These are phyloP conservation scores for Micromesistius poutassou DNA, from an alignment of 2,797 vertebrate species.

Conservation along the genomic window DNA sequence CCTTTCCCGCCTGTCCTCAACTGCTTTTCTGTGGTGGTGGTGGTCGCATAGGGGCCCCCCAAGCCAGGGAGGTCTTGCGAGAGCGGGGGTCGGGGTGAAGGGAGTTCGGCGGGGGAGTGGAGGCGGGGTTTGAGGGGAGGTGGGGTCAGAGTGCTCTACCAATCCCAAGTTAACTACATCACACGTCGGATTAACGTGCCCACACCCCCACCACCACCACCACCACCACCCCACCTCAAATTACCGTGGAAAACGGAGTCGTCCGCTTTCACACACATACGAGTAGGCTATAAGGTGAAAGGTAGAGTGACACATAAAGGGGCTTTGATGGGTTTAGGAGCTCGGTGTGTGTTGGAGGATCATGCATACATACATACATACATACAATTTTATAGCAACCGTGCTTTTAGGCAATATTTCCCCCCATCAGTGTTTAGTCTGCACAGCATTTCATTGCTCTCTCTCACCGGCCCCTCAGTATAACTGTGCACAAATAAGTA, in stretches of 20 bases:
- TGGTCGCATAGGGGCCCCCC: slow-evolving; percentile 42
- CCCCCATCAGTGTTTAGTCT: background rate
- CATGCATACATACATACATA: background rate
- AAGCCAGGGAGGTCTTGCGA: background rate
- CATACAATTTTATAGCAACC: background rate
- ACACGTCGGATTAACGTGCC: slow-evolving; percentile 61
- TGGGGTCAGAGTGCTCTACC: slow-evolving; percentile 43
- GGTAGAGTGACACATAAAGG: background rate
- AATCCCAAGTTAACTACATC: slow-evolving; percentile 70
- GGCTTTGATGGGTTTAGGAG: background rate
- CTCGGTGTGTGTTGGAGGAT: background rate
- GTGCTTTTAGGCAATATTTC: background rate
- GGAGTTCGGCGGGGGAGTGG: background rate
- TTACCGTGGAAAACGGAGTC: slow-evolving; percentile 56
- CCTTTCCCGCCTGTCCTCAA: slow-evolving; percentile 40
- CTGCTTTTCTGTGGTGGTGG: slow-evolving; percentile 18
- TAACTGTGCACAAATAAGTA: background rate
- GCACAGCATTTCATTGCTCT: background rate
- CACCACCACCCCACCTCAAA: slow-evolving; percentile 15
- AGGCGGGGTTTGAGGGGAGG: slow-evolving; percentile 12
- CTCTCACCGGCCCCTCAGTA: background rate
- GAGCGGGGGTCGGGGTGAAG: background rate
- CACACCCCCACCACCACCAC: background rate
- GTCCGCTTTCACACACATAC: slow-evolving; percentile 55
- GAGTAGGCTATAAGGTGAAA: slow-evolving; percentile 26